Conservation (phyloP, 2,113 vertebrate species). For the Leucopsar rothschildi region DNA sequence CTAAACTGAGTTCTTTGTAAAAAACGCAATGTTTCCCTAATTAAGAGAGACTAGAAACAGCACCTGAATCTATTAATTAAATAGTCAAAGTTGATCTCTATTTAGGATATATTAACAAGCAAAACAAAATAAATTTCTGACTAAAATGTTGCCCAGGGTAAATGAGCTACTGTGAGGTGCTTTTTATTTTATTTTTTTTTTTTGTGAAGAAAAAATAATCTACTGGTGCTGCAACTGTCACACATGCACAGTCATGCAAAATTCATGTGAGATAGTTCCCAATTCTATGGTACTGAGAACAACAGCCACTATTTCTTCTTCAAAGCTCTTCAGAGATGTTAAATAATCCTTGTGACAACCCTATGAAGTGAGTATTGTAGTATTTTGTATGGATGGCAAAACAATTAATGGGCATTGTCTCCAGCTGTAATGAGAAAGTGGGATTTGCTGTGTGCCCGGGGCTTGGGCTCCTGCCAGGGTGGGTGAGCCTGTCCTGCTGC, state of each 20-base stretch:
- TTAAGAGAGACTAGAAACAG: constrained; percentile 37
- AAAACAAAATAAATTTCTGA: constrained; percentile 18
- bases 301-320: constrained; percentile 25
- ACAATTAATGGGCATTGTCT: constrained; percentile 2
- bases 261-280: constrained; percentile 10
- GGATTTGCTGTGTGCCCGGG: background rate
- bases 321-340: constrained; percentile 26
- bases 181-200: too few relatives aligned
- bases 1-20: constrained; percentile 28
- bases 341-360: constrained; percentile 40
- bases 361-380: constrained; percentile 31
- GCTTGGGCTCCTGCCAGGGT: background rate
- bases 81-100: background rate
- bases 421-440: background rate
- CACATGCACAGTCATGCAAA: background rate
- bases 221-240: background rate
- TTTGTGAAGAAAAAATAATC: background rate
- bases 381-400: constrained; percentile 17
- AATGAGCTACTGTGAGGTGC: background rate
- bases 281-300: background rate
- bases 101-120: constrained; percentile 9
- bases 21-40: constrained; percentile 7
- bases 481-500: background rate
- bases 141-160: background rate
- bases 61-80: constrained; percentile 51